These are phyloP conservation scores for Cyprinodon variegatus DNA, from an alignment of 2,113 vertebrate species.

Conservation along the genomic window DNA sequence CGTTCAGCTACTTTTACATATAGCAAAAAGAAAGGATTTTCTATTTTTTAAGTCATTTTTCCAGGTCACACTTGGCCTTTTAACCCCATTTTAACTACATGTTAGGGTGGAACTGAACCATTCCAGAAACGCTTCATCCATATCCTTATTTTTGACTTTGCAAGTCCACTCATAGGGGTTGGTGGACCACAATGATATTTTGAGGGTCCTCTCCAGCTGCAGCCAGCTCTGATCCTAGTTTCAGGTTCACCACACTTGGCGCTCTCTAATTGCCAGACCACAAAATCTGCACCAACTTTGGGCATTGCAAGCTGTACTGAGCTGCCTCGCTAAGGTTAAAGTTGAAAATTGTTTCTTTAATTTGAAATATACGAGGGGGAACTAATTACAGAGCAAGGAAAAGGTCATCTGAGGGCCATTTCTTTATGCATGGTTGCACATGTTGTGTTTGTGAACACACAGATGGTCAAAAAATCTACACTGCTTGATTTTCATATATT, in stretches of 20 bases:
- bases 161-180: neutral
- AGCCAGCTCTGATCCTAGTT: constrained; percentile 19
- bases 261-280: constrained; percentile 62
- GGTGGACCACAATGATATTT: constrained; percentile 29
- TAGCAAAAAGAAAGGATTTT: neutral
- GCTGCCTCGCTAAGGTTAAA: constrained; percentile 46
- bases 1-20: neutral
- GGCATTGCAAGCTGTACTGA: constrained; percentile 20
- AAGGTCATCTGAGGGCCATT: constrained; percentile 48
- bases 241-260: constrained; percentile 22
- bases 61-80: neutral
- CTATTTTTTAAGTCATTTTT: neutral
- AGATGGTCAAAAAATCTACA: neutral
- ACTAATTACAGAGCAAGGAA: constrained; percentile 62
- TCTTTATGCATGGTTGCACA: constrained; percentile 9
- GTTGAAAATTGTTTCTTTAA: constrained; percentile 61
- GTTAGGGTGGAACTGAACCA: neutral
- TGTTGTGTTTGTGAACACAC: neutral
- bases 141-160: neutral
- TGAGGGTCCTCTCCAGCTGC: constrained; percentile 29
- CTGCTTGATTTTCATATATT: constrained; percentile 22
- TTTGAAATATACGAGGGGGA: constrained; percentile 54
- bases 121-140: neutral
- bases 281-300: constrained; percentile 59
- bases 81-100: constrained; percentile 5